Evolutionary conservation across 2,113 vertebrate species (phyloP).

Genomic region (Echinops telfairi): DNA sequence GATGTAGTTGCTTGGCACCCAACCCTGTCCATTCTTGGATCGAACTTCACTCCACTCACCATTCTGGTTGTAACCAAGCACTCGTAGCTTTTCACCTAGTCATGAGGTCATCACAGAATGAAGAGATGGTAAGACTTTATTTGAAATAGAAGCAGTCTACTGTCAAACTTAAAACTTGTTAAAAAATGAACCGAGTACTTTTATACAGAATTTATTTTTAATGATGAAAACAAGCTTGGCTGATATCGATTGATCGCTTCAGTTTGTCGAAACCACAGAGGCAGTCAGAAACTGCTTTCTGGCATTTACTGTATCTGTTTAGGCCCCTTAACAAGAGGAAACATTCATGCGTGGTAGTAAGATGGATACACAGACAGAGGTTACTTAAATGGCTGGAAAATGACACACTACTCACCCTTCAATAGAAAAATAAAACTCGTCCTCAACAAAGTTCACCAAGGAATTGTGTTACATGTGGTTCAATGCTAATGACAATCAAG

Average conservation of each 20-base stretch:
- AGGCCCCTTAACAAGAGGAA: conserved; percentile 21
- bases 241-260: neutral
- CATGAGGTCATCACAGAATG: neutral
- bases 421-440: conserved; percentile 11
- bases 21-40: conserved; percentile 98
- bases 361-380: neutral
- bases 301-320: neutral
- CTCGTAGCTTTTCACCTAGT: conserved; percentile 97
- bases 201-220: neutral
- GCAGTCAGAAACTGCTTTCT: conserved; percentile 12
- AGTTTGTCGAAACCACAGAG: conserved; percentile 10
- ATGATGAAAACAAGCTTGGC: conserved; percentile 49
- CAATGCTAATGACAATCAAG: conserved; percentile 27
- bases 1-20: conserved; percentile 99
- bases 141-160: neutral
- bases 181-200: conserved; percentile 8
- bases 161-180: conserved; percentile 53
- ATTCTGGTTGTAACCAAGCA: conserved; percentile 99
- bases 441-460: conserved; percentile 39
- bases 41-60: conserved; percentile 99
- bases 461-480: conserved; percentile 14
- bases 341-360: neutral
- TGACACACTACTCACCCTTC: neutral
- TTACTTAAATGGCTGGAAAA: conserved; percentile 23
- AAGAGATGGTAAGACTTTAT: neutral